These are phyloP conservation scores for Macrostomum lignano DNA, from an alignment of 1,140 invertebrate species.

Conservation along the genomic window DNA sequence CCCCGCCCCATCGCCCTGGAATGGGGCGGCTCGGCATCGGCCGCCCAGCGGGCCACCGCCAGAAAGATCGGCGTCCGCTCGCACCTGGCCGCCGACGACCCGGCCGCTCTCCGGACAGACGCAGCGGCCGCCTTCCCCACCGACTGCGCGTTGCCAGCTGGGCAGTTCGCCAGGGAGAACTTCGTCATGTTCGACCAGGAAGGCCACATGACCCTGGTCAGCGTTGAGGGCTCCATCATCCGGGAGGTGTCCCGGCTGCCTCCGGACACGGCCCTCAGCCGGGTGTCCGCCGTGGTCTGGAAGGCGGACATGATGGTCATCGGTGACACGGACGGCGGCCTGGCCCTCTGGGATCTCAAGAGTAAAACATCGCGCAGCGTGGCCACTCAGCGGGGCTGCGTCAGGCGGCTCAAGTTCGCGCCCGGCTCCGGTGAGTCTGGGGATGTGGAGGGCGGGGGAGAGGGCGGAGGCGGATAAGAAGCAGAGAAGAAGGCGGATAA, in stretches of 20 bases:
- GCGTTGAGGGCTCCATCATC: conserved; percentile 34
- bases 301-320: conserved; percentile 35
- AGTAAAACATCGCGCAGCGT: conserved; percentile 28
- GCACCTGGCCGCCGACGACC: no score
- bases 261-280: conserved; percentile 18
- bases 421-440: no score
- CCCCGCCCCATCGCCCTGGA: conserved; percentile 33
- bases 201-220: conserved; percentile 35
- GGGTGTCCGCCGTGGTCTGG: conserved; percentile 19
- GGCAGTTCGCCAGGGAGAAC: conserved; percentile 29
- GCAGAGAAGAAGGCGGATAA: no score
- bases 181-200: conserved; percentile 36
- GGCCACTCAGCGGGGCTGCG: conserved; percentile 31
- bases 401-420: conserved; percentile 35
- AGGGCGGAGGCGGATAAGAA: no score
- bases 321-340: conserved; percentile 34
- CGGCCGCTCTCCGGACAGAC: conserved; percentile 2
- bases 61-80: no score
- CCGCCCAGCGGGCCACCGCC: neutral
- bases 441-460: conserved; percentile 38
- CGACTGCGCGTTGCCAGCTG: neutral
- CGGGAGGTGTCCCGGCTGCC: conserved; percentile 34
- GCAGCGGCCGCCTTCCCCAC: conserved; percentile 3
- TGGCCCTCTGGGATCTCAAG: conserved; percentile 36
- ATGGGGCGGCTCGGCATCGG: conserved; percentile 10